These are phyloP conservation scores for Tangara arthus DNA, from an alignment of 2,797 vertebrate genomes.

Conservation along the genomic window DNA sequence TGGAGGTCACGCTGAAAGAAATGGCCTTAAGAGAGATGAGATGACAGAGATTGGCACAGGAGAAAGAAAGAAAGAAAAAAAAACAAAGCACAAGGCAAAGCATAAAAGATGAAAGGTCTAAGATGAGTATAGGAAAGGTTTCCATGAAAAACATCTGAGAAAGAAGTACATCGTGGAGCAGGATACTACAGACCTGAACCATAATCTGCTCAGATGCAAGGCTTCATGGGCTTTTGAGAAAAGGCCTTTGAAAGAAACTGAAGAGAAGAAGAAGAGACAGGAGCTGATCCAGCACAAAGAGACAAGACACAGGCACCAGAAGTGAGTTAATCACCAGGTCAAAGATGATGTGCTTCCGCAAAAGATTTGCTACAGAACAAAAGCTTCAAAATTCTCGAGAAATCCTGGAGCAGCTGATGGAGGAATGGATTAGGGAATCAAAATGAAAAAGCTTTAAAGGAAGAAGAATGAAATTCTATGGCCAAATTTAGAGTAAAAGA, in stretches of 20 bases:
- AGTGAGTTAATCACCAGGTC: neutral
- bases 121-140: neutral
- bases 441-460: neutral
- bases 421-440: slow-evolving; percentile 4
- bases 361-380: neutral
- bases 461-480: neutral
- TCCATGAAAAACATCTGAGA: slow-evolving; percentile 4
- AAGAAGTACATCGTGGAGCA: neutral
- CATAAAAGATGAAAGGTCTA: neutral
- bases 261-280: neutral
- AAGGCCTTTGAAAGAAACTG: neutral
- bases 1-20: neutral
- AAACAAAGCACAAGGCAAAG: neutral
- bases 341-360: slow-evolving; percentile 9
- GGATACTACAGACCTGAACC: neutral
- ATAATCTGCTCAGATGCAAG: neutral
- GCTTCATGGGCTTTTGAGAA: neutral
- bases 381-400: slow-evolving; percentile 23
- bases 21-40: neutral
- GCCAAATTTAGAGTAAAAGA: neutral
- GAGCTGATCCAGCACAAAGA: neutral
- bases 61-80: neutral
- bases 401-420: slow-evolving; percentile 7
- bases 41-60: neutral
- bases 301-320: neutral